Evolutionary conservation across 2,797 vertebrate genomes (phyloP), one percentile per base, ranked within the genome.

Genomic region (Allobates femoralis): DNA sequence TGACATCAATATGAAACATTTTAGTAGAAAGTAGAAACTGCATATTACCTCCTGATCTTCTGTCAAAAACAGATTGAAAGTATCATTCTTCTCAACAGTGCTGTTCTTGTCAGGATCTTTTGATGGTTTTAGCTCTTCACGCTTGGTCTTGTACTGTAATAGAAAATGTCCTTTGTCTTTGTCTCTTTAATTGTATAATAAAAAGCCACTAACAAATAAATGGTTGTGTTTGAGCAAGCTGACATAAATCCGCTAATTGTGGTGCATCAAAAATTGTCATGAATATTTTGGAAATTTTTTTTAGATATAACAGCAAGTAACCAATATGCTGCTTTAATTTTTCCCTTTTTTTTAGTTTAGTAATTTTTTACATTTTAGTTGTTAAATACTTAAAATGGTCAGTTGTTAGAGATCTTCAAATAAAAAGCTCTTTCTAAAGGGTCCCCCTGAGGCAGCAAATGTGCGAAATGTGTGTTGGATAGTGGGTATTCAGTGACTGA

Each of bases 71-170:
- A 92, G 92, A 88, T 95, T 66, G 0, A 90, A 86, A 0, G 95
- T 94, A 26, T 94, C 88, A 32, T 94, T 87, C 23, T 92, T 90
- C 51, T 91, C 90, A 2, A 88, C 90, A 2, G 94, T 91, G 0
- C 90, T 91, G 60, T 94, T 94, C 74, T 51, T 89, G 30, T 79
- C 67, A 58, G 86, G 12, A 41, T 89, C 89, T 0, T 41, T 85
- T 67, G 83, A 0, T 82, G 88, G 66, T 73, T 91, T 90, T 89
- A 97, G 73, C 92, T 97, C 97, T 93, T 96, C 95, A 89, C 97
- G 97, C 67, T 92, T 96, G 34, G 96, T 99, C 94, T 99, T 99
- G 92, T 98, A 99, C 98, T 99, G 89, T 21, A 94, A 79, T 28
- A 83, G 15, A 86, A 85, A 86, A 37, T 28, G 30, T 79, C 34